A percentile compares a stretch with the other conserved stretches of the same genome.
These are phyloP conservation scores for Clarias magur DNA, from an alignment of 2,113 vertebrate species.

Conservation along the genomic window DNA sequence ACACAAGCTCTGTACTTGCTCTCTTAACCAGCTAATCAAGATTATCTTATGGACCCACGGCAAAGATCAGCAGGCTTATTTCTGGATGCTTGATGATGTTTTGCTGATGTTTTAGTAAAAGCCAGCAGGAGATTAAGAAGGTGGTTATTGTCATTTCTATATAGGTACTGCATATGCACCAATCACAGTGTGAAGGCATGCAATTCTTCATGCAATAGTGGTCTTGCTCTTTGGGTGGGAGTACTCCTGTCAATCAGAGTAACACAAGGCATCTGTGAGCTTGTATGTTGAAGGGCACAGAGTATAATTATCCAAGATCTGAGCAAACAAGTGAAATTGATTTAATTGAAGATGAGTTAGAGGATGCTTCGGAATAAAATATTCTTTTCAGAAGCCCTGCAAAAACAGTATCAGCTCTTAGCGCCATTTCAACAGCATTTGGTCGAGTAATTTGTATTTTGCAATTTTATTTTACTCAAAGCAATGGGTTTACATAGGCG, in stretches of 20 bases:
- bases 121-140: background rate
- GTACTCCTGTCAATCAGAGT: background rate
- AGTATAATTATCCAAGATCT: background rate
- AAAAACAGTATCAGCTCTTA: background rate
- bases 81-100: background rate
- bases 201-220: background rate
- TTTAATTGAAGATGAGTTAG: background rate
- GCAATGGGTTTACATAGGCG: background rate
- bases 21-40: background rate
- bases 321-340: background rate
- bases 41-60: background rate
- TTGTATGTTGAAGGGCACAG: background rate
- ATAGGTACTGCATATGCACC: background rate
- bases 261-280: background rate
- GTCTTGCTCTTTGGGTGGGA: background rate
- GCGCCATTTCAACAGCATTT: background rate
- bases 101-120: background rate
- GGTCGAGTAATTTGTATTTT: background rate
- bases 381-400: background rate
- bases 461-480: background rate
- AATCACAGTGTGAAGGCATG: background rate
- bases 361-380: background rate
- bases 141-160: slow-evolving; percentile 1
- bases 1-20: background rate
- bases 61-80: background rate